Percentiles rank a stretch among this genome's conserved stretches.
These are phyloP conservation scores for Latrodectus geometricus DNA, from an alignment of 1,140 invertebrate species.

Conservation along the genomic window DNA sequence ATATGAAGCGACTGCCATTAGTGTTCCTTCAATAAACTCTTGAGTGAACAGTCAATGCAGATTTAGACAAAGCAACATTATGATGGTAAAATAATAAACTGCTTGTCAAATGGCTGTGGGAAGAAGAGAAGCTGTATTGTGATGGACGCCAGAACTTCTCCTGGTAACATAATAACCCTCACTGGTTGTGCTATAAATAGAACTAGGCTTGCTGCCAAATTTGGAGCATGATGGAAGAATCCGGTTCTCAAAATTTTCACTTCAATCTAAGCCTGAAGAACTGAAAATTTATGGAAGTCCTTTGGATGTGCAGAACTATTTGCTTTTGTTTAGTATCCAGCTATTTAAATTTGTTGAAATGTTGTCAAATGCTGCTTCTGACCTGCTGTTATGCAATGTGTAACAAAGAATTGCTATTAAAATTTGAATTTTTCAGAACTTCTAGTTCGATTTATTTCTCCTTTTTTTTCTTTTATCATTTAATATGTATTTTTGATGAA, in stretches of 20 bases:
- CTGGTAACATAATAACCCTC: not conserved
- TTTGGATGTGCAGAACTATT: not conserved
- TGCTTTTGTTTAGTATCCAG: not conserved
- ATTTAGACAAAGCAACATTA: not conserved
- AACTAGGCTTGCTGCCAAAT: conserved; percentile 5
- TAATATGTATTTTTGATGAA: not conserved
- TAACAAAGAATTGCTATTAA: conserved; percentile 43
- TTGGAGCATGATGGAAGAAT: not conserved
- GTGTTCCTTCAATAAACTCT: not conserved
- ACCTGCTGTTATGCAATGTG: conserved; percentile 27
- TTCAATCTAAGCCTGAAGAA: not conserved
- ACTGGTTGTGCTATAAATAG: conserved; percentile 15
- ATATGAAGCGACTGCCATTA: too few species aligned
- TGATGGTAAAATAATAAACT: not conserved
- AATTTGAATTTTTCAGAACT: conserved; percentile 37
- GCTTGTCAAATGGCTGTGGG: not conserved
- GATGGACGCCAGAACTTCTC: not conserved
- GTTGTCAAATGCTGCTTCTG: not conserved
- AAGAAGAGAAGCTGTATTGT: not conserved
- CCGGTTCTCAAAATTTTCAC: conserved; percentile 24
- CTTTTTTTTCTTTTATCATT: not conserved
- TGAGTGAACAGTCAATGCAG: not conserved
- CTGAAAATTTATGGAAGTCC: not conserved
- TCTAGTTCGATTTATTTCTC: not conserved
- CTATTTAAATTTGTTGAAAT: not conserved